Conservation (phyloP, 2,113 vertebrate species). For the Columbina picui region DNA sequence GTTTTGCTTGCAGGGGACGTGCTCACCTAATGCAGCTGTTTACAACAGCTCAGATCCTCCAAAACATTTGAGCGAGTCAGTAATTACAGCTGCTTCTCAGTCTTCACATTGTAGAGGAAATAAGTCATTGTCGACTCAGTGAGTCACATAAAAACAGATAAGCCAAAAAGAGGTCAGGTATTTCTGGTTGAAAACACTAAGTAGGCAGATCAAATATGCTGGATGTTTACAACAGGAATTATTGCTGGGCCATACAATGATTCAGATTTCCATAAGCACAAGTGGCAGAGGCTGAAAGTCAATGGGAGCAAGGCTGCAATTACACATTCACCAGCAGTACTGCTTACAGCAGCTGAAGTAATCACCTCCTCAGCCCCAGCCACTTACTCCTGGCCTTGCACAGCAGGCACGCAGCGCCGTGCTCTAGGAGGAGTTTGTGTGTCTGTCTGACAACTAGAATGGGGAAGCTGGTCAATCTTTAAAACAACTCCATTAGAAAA, state of each 20-base stretch:
- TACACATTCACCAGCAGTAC: not conserved
- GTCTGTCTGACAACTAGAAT: not conserved
- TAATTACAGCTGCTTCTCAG: not conserved
- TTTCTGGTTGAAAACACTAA: not conserved
- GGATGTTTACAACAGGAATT: not conserved
- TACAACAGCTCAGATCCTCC: not conserved
- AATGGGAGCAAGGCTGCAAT: not conserved
- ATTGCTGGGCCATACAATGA: not conserved
- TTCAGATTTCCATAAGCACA: constrained; percentile 13
- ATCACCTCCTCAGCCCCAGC: not conserved
- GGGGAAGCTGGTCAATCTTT: not conserved
- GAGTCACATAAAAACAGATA: not conserved
- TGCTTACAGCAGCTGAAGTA: not conserved
- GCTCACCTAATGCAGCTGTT: not conserved
- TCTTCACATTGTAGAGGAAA: not conserved
- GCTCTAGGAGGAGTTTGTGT: not conserved
- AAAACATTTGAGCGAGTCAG: not conserved
- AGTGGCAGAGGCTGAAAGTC: not conserved
- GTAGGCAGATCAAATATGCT: not conserved
- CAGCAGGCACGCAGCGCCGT: fast-evolving
- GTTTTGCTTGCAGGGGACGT: not conserved
- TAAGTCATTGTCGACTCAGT: not conserved
- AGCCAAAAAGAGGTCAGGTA: not conserved
- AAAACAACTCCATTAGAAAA: not conserved
- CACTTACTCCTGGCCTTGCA: not conserved